Percentiles rank a stretch among this genome's conserved stretches.
Evolutionary conservation across 1,140 invertebrate species (phyloP).

Genomic region (Aphelenchoides besseyi): DNA sequence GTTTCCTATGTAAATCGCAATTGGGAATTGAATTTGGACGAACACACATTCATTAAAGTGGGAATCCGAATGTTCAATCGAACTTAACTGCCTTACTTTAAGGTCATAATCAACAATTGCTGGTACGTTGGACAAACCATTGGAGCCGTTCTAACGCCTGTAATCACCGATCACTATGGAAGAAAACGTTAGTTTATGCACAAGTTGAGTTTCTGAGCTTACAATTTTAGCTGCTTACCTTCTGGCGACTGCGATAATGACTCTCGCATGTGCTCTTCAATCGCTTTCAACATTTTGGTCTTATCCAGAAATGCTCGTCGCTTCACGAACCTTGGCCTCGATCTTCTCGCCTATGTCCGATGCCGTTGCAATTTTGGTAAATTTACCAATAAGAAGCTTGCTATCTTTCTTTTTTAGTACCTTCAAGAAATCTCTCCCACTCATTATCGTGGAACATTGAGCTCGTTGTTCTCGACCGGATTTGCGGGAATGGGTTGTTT

Average conservation of each 20-base stretch:
- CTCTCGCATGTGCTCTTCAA: conserved; percentile 51
- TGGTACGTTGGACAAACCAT: conserved; percentile 62
- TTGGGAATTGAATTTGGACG: conserved; percentile 77
- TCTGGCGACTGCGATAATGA: conserved; percentile 55
- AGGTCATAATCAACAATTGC: conserved; percentile 37
- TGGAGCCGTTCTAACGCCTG: conserved; percentile 53
- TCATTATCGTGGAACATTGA: conserved; percentile 52
- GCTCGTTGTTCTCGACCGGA: conserved; percentile 51
- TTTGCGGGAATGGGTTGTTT: conserved; percentile 57
- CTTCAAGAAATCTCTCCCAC: conserved; percentile 56
- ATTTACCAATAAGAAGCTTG: conserved; percentile 57
- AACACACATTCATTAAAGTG: too few relatives aligned
- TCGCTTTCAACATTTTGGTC: conserved; percentile 48
- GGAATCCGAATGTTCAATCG: conserved; percentile 59
- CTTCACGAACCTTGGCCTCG: conserved; percentile 53
- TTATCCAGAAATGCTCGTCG: conserved; percentile 52
- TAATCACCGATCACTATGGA: conserved; percentile 54
- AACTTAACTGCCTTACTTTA: not conserved
- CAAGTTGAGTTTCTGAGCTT: conserved; percentile 9
- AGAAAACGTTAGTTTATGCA: conserved; percentile 44
- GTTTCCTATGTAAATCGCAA: conserved; percentile 78
- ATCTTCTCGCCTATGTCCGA: conserved; percentile 58
- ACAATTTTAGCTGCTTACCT: conserved; percentile 47
- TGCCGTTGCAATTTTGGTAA: conserved; percentile 51
- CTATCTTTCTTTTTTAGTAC: not conserved